These are phyloP conservation scores for Ranitomeya imitator DNA, from an alignment of 2,113 vertebrate species.

Conservation along the genomic window DNA sequence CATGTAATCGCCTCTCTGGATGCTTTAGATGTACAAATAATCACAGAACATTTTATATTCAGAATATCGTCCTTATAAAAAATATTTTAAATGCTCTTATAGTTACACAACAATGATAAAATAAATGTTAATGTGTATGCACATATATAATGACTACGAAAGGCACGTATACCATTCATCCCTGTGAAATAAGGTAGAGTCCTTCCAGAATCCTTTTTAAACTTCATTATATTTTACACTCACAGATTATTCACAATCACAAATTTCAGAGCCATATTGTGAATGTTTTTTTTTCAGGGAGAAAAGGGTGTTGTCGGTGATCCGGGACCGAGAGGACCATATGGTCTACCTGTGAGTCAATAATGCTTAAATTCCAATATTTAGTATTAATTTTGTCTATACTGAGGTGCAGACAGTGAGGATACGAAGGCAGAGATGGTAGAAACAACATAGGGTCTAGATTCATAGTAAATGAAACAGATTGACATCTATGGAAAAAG, in stretches of 20 bases:
- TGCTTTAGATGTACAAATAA: background rate
- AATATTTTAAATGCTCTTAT: background rate
- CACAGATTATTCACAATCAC: background rate
- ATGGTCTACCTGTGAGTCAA: constrained; percentile 92
- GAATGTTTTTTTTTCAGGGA: constrained; percentile 66
- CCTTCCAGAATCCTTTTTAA: too few relatives aligned
- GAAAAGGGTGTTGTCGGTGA: constrained; percentile 85
- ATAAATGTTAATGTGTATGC: background rate
- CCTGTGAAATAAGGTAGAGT: background rate
- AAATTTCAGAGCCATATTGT: background rate
- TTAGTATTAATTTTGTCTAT: background rate
- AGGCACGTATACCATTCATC: background rate
- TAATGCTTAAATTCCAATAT: background rate
- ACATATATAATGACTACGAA: background rate
- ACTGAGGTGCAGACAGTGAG: background rate
- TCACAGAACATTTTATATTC: background rate
- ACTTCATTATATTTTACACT: too few relatives aligned
- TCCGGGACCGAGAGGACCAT: constrained; percentile 91
- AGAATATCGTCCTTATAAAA: background rate
- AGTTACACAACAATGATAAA: background rate
- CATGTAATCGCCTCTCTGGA: background rate
- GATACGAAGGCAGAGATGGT: background rate
- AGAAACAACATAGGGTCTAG: background rate
- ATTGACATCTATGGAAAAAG: too few relatives aligned
- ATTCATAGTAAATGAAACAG: background rate